Base-by-base conservation (phyloP, 2,113 vertebrate species). In the Calypte anna region DNA sequence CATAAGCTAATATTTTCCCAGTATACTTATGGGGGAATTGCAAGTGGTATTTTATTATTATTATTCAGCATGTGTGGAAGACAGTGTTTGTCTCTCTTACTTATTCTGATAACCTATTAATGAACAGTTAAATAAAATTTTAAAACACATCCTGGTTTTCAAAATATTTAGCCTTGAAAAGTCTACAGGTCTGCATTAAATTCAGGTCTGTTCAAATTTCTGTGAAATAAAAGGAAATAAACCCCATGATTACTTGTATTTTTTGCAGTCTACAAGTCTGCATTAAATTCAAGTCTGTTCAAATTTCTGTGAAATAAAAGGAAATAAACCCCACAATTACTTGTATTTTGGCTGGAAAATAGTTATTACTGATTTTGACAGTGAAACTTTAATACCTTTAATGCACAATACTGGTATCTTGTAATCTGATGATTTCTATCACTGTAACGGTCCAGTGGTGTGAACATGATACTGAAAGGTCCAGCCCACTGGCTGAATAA, bases 401-500 rank as follows among this genome's bases (percentile, higher is more conserved):
- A 98, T 30, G 99, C 99, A 75, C 99, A 99, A 93, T 99, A 99
- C 94, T 99, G 99, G 79, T 99, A 99, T 97, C 99, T 98, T 77
- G 99, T 99, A 92, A 99, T 99, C 97, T 99, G 99, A 89, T 99
- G 99, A 91, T 99, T 99, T 92, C 99, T 98, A 82, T 99, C 99
- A 75, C 99, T 99, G 97, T 99, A 99, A 36, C 99, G 99, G 76
- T 99, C 99, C 77, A 99, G 97, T 3, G 99, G 99, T 4, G 99
- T 99, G 93, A 99, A 99, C 99, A 99, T 99, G 83, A 99, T 99
- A 86, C 99, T 99, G 98, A 99, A 99, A 57, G 99, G 99, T 67
- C 99, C 99, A 4, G 99, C 99, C 99, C 99, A 99, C 84, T 99
- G 99, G 96, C 99, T 99, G 96, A 99, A 99, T 82, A 99, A 98